A percentile compares a stretch with the other conserved stretches of the same genome.
Conservation (phyloP, 2,888 invertebrate genomes). For the Mythimna vitellina region DNA sequence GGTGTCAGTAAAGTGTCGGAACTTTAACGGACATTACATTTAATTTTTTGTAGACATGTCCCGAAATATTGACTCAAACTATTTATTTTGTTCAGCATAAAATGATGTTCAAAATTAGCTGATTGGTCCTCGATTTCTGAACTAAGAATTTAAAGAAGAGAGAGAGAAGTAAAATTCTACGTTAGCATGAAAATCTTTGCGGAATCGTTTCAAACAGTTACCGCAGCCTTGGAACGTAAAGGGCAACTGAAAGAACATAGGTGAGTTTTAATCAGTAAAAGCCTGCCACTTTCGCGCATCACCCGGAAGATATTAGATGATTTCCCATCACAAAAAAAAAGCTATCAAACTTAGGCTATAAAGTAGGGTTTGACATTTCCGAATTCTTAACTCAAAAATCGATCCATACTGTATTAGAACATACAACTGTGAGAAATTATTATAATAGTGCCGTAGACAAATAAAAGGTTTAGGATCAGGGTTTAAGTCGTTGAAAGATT, state of each 20-base stretch:
- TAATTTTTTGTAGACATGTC: constrained; percentile 30
- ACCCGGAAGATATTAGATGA: no score
- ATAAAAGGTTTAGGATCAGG: not conserved
- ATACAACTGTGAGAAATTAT: constrained; percentile 7
- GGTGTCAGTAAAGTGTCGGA: constrained; percentile 55
- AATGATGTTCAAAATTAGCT: not conserved
- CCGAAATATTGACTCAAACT: constrained; percentile 17
- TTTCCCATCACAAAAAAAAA: not conserved
- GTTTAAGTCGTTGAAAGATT: not conserved
- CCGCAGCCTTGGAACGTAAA: no score
- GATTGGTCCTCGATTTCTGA: not conserved
- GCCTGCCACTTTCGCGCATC: no score
- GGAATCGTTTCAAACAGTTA: not conserved
- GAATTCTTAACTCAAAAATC: not conserved
- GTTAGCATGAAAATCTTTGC: not conserved
- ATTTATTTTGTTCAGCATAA: constrained; percentile 17
- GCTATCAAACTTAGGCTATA: not conserved
- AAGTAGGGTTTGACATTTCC: not conserved
- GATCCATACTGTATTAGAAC: not conserved
- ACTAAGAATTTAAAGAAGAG: not conserved
- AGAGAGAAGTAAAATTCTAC: not conserved
- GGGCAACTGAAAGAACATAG: no score
- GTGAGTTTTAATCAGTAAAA: no score
- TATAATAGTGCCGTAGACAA: constrained; percentile 4
- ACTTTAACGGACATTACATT: constrained; percentile 56